These are phyloP conservation scores for Onychorhynchus coronatus DNA, from an alignment of 2,113 vertebrate species.

Conservation along the genomic window DNA sequence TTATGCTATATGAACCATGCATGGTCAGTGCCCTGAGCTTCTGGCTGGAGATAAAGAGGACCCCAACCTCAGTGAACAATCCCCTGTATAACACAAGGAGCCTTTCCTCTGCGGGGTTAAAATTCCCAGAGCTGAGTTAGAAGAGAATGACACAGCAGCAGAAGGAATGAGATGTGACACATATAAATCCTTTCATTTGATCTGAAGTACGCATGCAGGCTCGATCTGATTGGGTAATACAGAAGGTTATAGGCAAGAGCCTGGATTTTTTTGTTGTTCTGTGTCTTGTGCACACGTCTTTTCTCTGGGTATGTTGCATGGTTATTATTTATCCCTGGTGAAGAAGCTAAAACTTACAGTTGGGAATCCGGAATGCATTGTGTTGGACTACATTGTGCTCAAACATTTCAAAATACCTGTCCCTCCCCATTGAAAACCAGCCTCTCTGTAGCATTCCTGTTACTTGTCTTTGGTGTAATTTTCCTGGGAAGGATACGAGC, in stretches of 20 bases:
- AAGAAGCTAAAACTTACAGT: neutral
- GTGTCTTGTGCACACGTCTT: neutral
- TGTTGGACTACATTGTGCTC: neutral
- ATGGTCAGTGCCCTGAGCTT: neutral
- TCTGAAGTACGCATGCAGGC: rapidly evolving
- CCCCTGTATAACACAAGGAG: neutral
- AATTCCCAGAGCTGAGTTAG: rapidly evolving
- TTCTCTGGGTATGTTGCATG: neutral
- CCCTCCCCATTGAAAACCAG: rapidly evolving
- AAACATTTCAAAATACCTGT: neutral
- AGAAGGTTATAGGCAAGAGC: neutral
- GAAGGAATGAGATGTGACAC: neutral
- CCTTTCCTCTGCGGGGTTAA: neutral
- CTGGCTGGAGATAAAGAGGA: neutral
- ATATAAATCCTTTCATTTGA: rapidly evolving
- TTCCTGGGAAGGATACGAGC: neutral
- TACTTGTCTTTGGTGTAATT: neutral
- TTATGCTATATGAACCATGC: neutral
- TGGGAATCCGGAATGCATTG: neutral
- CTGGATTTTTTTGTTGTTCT: neutral
- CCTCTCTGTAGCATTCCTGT: neutral
- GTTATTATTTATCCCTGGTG: neutral
- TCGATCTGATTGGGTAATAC: neutral
- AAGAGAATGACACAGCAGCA: neutral
- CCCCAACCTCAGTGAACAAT: neutral